Conservation (phyloP, 2,797 vertebrate species). For the Acanthiza pusilla region DNA sequence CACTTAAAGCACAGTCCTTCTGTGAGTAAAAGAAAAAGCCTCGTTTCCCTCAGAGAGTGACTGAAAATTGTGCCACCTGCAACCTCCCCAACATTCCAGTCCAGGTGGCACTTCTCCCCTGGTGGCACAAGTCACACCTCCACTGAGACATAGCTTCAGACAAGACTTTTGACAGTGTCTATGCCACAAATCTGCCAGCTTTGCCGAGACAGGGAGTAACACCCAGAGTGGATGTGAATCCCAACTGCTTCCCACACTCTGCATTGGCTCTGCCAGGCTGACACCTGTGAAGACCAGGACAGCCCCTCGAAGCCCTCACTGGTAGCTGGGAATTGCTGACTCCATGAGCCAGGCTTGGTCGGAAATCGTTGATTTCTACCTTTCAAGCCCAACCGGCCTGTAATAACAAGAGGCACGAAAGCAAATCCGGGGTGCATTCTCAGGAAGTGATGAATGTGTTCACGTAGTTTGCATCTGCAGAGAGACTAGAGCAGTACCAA, state of each 20-base stretch:
- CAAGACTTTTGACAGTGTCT: background rate
- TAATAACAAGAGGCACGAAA: background rate
- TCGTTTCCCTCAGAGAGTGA: background rate
- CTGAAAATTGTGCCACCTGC: background rate
- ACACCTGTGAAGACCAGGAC: background rate
- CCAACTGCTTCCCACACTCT: fast-evolving
- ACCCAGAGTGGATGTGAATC: fast-evolving
- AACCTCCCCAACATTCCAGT: background rate
- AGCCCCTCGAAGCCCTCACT: background rate
- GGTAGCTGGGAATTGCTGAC: background rate
- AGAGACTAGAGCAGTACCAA: background rate
- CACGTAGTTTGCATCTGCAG: background rate
- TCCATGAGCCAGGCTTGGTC: fast-evolving
- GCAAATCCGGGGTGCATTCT: constrained; percentile 3
- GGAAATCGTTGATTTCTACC: background rate
- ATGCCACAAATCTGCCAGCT: background rate
- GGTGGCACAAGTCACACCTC: background rate
- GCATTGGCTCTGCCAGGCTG: background rate
- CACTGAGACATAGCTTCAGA: background rate
- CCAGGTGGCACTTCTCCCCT: background rate
- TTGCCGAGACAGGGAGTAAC: background rate
- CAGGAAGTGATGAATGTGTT: constrained; percentile 38
- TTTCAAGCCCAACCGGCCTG: background rate
- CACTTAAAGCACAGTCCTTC: background rate
- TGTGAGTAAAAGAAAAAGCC: background rate